phyloP scores from a whole-genome alignment of 1,140 invertebrate genomes.

The Zophobas atratus region DNA sequence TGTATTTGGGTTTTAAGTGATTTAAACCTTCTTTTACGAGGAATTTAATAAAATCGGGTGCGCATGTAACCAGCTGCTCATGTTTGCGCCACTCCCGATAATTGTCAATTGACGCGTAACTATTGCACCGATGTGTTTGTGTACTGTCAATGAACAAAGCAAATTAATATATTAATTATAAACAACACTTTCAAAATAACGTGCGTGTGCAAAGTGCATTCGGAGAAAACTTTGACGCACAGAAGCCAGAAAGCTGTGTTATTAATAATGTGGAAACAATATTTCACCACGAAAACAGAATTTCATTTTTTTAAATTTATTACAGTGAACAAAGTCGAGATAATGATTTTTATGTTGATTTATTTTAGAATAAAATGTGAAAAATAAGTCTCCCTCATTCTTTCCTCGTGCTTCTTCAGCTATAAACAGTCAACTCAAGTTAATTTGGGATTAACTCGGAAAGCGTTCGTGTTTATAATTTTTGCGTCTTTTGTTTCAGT shows the following conservation, averaged over 20 bases:
- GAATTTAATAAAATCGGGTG: not conserved
- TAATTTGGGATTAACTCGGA: not conserved
- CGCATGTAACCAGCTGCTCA: too few species aligned
- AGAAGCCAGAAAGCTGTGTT: not conserved
- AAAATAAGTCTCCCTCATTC: not conserved
- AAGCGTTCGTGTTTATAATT: not conserved
- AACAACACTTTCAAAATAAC: too few species aligned
- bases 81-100: too few species aligned
- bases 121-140: too few species aligned
- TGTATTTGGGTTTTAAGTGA: not conserved
- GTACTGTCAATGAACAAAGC: too few species aligned
- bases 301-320: constrained; percentile 7
- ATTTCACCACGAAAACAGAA: constrained; percentile 23
- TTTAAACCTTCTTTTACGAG: not conserved
- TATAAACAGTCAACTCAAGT: not conserved
- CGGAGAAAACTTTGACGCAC: not conserved
- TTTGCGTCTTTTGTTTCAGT: too few species aligned
- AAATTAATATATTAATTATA: too few species aligned
- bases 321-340: not conserved
- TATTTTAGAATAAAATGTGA: constrained; percentile 5
- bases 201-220: not conserved
- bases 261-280: constrained; percentile 4
- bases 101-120: too few species aligned
- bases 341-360: constrained; percentile 5
- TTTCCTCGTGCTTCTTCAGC: not conserved